Percentiles rank a stretch among this genome's conserved stretches.
Evolutionary conservation across 2,797 vertebrate genomes (phyloP).

Genomic region (Balearica regulorum): DNA sequence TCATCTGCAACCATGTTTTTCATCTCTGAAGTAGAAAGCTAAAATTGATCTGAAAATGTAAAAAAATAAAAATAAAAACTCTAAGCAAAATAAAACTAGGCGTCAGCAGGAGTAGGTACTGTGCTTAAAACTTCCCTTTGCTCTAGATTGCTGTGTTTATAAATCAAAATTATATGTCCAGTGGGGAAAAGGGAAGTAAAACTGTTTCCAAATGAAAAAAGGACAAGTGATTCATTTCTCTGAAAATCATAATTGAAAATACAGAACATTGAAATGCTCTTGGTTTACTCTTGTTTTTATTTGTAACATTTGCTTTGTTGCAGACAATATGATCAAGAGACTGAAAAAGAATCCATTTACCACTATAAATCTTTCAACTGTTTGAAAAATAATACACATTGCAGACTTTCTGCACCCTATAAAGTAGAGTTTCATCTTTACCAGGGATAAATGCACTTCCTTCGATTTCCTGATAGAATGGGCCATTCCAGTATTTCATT

Average conservation of each 20-base stretch:
- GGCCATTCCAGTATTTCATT: conserved; percentile 18
- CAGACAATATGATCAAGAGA: conserved; percentile 19
- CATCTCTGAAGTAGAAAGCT: conserved; percentile 11
- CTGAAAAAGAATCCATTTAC: conserved; percentile 20
- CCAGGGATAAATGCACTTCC: conserved; percentile 28
- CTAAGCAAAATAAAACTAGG: conserved; percentile 29
- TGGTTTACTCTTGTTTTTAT: conserved; percentile 41
- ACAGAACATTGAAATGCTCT: conserved; percentile 62
- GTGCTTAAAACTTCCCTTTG: conserved; percentile 77
- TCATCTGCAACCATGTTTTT: conserved; percentile 4
- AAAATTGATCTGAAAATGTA: conserved; percentile 40
- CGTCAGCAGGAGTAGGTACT: conserved; percentile 50
- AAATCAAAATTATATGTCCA: conserved; percentile 83
- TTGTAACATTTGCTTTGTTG: conserved; percentile 51
- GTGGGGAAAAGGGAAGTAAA: conserved; percentile 79
- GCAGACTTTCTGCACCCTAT: conserved; percentile 18
- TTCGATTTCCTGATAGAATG: conserved; percentile 35
- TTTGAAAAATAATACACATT: conserved; percentile 52
- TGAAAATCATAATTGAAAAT: conserved; percentile 79
- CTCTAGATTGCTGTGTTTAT: conserved; percentile 74
- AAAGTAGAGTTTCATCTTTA: conserved; percentile 54
- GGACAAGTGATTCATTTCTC: conserved; percentile 74
- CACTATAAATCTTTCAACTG: conserved; percentile 48
- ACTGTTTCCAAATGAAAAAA: conserved; percentile 77
- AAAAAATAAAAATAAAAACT: background rate